phyloP scores from a whole-genome alignment of 2,113 vertebrate genomes.

The Paradisaea rubra region DNA sequence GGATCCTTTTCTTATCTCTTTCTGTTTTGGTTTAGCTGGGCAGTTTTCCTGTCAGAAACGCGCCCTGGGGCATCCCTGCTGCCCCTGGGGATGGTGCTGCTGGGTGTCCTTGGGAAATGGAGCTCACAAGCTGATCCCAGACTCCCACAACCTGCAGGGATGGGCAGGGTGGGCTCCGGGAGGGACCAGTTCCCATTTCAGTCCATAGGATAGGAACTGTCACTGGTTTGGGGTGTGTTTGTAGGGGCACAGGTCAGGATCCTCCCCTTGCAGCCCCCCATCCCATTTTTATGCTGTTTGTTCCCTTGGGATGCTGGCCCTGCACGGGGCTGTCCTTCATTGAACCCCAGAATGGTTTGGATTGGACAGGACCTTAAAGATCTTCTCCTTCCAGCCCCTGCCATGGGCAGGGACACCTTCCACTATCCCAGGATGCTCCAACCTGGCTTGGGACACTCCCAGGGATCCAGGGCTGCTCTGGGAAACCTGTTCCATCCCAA shows the following conservation, averaged over 20 bases:
- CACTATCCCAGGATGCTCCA: neutral
- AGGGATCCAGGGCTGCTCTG: neutral
- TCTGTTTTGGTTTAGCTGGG: neutral
- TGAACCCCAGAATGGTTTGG: neutral
- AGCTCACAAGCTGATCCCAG: fast-evolving
- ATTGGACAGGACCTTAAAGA: neutral
- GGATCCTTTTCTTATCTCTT: neutral
- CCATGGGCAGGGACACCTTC: neutral
- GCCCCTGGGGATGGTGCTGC: neutral
- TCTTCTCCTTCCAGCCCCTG: neutral
- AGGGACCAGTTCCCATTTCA: neutral
- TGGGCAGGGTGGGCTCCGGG: neutral
- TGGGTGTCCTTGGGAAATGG: neutral
- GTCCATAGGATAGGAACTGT: fast-evolving
- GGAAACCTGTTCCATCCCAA: neutral
- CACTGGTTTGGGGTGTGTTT: neutral
- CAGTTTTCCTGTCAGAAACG: neutral
- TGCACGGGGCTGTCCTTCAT: neutral
- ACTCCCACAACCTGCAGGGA: neutral
- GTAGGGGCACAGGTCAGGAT: neutral
- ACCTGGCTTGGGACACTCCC: neutral
- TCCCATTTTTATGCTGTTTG: neutral
- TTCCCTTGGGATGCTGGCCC: neutral
- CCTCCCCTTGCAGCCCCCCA: neutral
- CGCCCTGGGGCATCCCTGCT: neutral